Base-by-base conservation (phyloP, 1,140 invertebrate genomes). In the Drosophila nasuta region DNA sequence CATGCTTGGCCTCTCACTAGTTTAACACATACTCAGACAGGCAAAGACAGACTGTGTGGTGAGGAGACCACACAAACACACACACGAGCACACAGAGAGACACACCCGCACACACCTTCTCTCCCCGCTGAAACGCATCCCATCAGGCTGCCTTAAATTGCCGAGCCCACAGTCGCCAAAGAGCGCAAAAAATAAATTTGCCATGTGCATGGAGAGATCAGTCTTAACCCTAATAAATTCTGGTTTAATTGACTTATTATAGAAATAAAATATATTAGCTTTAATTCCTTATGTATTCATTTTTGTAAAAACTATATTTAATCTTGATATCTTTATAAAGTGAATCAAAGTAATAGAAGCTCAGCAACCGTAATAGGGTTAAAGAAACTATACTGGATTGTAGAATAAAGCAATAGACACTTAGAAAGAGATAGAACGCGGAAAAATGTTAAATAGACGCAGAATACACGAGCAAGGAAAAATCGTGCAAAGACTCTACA, bases 161-260 rank as follows among this genome's bases (percentile, higher is more conserved):
- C 35, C 33, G 38, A 64, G 48, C 48, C 62, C 60, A 64, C 49
- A 54, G 49, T 51, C 46, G 5, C 13, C 43, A 49, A 43, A 43
- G 30, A 54, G 7, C 7, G 30, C 30, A 17, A 25, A 25, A 51
- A 38, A 3, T 2, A 10, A 15, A 10, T 41, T 63, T 15, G 17
- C 60, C 3, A 1, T 46, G n/a, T 46, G 20, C n/a, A n/a, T 58
- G 17, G 6, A 48, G 17, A 48, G 15, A n/a, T 28, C 8, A 54
- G 51, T 6, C n/a, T 13, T 54, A 54, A 54, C 51, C 51, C 28
- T 6, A 33, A 54, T 35, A 35, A 13, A 35, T 30, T 33, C 28
- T 35, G 28, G 13, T 52, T 52, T 33, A 30, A 2, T 10, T 52
- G 11, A 6, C 20, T 25, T 25, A 25, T 25, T 25, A 25, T 33